Conservation (phyloP, 2,113 vertebrate species). For the Brevimyrus niger region DNA sequence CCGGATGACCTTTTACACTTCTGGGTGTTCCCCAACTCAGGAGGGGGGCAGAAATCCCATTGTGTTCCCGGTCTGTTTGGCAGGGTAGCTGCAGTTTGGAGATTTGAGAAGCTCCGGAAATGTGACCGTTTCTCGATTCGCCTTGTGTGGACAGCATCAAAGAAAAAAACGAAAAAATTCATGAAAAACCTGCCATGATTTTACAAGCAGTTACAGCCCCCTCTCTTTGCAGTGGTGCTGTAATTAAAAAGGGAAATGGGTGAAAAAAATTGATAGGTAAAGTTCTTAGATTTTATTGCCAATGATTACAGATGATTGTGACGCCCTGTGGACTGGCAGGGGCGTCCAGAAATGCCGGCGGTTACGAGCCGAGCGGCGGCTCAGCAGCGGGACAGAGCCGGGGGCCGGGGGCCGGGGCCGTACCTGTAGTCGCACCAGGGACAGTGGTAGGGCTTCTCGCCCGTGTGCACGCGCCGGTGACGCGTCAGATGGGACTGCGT, state of each 20-base stretch:
- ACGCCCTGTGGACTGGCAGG: constrained; percentile 68
- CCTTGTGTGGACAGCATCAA: neutral
- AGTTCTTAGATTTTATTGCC: constrained; percentile 72
- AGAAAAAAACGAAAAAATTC: neutral
- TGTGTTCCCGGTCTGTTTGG: neutral
- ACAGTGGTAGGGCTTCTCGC: constrained; percentile 96
- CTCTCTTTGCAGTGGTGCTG: neutral
- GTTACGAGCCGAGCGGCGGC: constrained; percentile 48
- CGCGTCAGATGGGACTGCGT: constrained; percentile 95
- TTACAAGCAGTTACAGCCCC: neutral
- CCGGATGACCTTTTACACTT: neutral
- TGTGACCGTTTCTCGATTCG: neutral
- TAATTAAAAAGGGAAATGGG: constrained; percentile 18
- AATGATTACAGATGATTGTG: constrained; percentile 69
- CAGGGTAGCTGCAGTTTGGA: neutral
- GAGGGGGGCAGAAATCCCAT: neutral
- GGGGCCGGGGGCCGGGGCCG: constrained; percentile 46
- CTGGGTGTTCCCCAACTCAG: neutral
- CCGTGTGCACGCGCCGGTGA: constrained; percentile 96
- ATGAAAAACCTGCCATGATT: neutral
- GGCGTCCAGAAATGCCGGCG: constrained; percentile 51
- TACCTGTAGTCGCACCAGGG: constrained; percentile 99
- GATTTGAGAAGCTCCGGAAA: neutral
- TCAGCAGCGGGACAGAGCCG: constrained; percentile 46
- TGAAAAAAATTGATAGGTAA: constrained; percentile 57